Evolutionary conservation across 2,888 invertebrate species (phyloP).

Genomic region (Cyrtodaria siliqua): DNA sequence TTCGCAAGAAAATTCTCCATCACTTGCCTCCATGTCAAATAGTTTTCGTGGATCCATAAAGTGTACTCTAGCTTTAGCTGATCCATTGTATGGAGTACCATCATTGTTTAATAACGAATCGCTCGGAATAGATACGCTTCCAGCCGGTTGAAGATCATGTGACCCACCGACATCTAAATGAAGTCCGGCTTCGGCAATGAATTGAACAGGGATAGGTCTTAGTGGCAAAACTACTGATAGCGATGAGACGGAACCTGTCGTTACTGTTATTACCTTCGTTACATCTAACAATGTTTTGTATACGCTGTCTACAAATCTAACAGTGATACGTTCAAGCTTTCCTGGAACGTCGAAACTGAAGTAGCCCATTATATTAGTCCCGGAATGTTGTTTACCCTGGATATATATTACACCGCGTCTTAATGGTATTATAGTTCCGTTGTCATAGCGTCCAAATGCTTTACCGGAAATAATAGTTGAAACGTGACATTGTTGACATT

Average conservation of each 20-base stretch:
- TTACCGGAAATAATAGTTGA: conserved; percentile 15
- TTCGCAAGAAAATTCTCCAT: conserved; percentile 41
- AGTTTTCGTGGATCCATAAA: conserved; percentile 46
- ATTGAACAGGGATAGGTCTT: conserved; percentile 34
- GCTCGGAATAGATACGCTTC: conserved; percentile 28
- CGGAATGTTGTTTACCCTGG: too few relatives aligned
- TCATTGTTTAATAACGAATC: conserved; percentile 33
- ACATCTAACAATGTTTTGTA: conserved; percentile 29
- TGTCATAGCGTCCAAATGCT: conserved; percentile 10
- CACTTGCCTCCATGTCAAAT: conserved; percentile 37
- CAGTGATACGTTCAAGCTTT: conserved; percentile 17
- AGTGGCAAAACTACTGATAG: conserved; percentile 27
- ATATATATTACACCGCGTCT: too few relatives aligned
- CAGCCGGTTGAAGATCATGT: conserved; percentile 10
- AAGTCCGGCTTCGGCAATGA: conserved; percentile 10
- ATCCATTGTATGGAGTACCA: conserved; percentile 25
- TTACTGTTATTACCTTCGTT: conserved; percentile 35
- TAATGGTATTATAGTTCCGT: too few relatives aligned
- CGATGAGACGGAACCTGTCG: conserved; percentile 6
- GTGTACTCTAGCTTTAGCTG: conserved; percentile 34
- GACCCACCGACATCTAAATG: conserved; percentile 25
- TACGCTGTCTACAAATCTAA: conserved; percentile 23
- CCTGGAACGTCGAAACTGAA: conserved; percentile 38
- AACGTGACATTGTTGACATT: conserved; percentile 19
- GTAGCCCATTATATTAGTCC: conserved; percentile 33